Percentiles rank a stretch among this genome's conserved stretches.
These are phyloP conservation scores for Setophaga petechia DNA, from an alignment of 2,113 vertebrate species.

Conservation along the genomic window DNA sequence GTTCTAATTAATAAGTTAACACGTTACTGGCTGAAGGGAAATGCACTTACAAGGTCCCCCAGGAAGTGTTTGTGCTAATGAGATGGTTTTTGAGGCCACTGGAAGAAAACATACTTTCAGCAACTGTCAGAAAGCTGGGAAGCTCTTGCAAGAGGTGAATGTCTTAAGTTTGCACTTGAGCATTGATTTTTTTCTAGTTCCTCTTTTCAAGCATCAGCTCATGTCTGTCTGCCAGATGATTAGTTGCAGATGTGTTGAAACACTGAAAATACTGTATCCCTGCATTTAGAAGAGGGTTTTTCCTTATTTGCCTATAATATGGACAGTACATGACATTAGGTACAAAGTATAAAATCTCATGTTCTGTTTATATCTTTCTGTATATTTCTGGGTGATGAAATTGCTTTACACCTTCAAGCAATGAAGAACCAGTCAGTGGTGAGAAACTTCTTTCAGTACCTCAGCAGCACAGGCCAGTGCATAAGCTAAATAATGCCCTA, in stretches of 20 bases:
- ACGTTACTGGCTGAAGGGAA: slow-evolving; percentile 67
- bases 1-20: slow-evolving; percentile 73
- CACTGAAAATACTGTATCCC: not conserved
- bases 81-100: slow-evolving; percentile 54
- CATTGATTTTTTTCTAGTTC: slow-evolving; percentile 4
- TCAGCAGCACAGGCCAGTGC: not conserved
- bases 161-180: not conserved
- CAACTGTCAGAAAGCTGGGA: slow-evolving; percentile 10
- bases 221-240: slow-evolving; percentile 12
- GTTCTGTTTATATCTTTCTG: not conserved
- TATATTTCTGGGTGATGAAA: not conserved
- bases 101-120: slow-evolving; percentile 43
- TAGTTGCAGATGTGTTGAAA: not conserved
- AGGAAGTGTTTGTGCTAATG: slow-evolving; percentile 65
- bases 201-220: not conserved
- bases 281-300: not conserved
- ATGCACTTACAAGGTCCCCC: slow-evolving; percentile 59
- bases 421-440: not conserved
- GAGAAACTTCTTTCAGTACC: not conserved
- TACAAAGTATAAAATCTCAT: not conserved
- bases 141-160: slow-evolving; percentile 23
- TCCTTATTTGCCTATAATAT: not conserved
- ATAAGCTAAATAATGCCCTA: not conserved
- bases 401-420: not conserved
- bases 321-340: not conserved